Base-by-base conservation (phyloP, 2,888 invertebrate species). In the Temnothorax unifasciatus region DNA sequence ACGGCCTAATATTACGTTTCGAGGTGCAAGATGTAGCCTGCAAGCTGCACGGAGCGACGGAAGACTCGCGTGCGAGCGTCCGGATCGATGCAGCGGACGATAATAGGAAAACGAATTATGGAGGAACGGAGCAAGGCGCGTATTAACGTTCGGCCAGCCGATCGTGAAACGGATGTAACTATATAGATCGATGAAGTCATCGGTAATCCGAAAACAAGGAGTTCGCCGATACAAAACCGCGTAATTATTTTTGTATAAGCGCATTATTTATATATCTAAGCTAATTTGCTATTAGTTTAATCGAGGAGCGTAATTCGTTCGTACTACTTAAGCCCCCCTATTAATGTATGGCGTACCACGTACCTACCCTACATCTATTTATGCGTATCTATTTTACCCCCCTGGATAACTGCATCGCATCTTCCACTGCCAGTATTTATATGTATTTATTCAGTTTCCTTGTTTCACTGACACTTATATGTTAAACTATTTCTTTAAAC, bases 381-480 rank as follows among this genome's bases (percentile, higher is more conserved):
- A 77, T 71, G 52, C 59, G 15, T 83, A 84, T 66, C 61, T 84
- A 81, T 84, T 61, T 66, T 79, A 75, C 68, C 44, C 29, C 47
- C 29, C 47, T 59, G 81, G 69, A 73, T 66, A 89, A 90, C 79
- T 87, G 84, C 85, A 68, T 90, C 85, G 85, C 90, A 90, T 90
- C 90, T 89, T 89, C 89, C 88, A 89, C 88, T 90, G 89, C 90
- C 89, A 89, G 91, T 92, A 93, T 92, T 90, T 91, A 92, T 89
- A 86, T 81, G 86, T 92, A 92, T 92, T 92, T 92, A 92, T 92
- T 92, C 79, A 86, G 81, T 85, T 77, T 59, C 21, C 57, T 81
- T 71, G 15, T 47, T 81, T 81, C 71, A 81, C 18, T 21, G 44
- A 57, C 9, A 47, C 34, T 57, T 59, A 44, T 59, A 57, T 59